A percentile compares a stretch with the other conserved stretches of the same genome.
Evolutionary conservation across 2,113 vertebrate genomes (phyloP).

Genomic region (Sebastes schlegelii): DNA sequence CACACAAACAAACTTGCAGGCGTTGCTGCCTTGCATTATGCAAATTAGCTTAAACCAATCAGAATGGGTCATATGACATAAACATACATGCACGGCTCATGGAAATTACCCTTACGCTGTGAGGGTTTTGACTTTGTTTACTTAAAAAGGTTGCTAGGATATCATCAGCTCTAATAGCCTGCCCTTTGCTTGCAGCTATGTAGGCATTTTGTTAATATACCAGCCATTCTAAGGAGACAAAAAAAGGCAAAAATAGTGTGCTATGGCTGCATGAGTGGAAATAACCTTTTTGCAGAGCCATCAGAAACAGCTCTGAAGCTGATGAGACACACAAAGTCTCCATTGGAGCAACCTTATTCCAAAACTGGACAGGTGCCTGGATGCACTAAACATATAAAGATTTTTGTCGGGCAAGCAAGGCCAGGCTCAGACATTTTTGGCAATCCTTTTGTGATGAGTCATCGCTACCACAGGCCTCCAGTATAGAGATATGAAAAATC

Average conservation of each 20-base stretch:
- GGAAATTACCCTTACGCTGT: slow-evolving; percentile 26
- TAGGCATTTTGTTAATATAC: slow-evolving; percentile 46
- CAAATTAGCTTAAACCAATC: slow-evolving; percentile 46
- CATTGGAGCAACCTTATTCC: slow-evolving; percentile 42
- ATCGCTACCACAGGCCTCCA: slow-evolving; percentile 30
- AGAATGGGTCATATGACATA: slow-evolving; percentile 34
- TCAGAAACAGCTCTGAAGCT: slow-evolving; percentile 34
- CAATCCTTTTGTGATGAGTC: slow-evolving; percentile 50
- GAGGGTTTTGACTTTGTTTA: slow-evolving; percentile 55
- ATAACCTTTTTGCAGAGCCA: slow-evolving; percentile 50
- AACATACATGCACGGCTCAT: slow-evolving; percentile 13
- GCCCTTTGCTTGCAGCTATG: slow-evolving; percentile 45
- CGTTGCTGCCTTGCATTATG: slow-evolving; percentile 51
- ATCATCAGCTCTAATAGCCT: slow-evolving; percentile 33
- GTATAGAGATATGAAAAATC: slow-evolving; percentile 24
- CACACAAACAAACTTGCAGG: neutral
- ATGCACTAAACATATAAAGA: slow-evolving; percentile 28
- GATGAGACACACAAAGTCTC: slow-evolving; percentile 32
- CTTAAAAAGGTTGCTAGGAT: slow-evolving; percentile 31
- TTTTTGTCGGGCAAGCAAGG: slow-evolving; percentile 32
- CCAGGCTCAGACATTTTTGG: slow-evolving; percentile 35
- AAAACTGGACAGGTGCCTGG: slow-evolving; percentile 43
- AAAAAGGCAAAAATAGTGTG: slow-evolving; percentile 35
- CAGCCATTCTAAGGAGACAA: slow-evolving; percentile 38
- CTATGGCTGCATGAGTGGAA: slow-evolving; percentile 27